Evolutionary conservation across 1,140 invertebrate genomes (phyloP).

Genomic region (Acromyrmex heyeri): DNA sequence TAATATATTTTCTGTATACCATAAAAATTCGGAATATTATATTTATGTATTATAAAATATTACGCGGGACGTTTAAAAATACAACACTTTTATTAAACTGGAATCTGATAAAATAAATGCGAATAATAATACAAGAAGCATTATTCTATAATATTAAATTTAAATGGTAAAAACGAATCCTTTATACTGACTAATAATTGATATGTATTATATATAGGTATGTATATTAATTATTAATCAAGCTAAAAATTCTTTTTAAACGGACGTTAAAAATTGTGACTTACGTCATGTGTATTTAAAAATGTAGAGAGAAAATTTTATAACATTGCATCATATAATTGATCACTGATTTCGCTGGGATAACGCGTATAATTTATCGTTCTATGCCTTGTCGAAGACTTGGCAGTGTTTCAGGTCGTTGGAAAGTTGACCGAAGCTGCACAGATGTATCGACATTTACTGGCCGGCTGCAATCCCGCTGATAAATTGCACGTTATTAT

Average conservation of each 20-base stretch:
- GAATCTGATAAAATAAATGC: conserved; percentile 30
- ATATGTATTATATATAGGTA: neutral
- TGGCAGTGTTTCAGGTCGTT: conserved; percentile 74
- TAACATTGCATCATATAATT: conserved; percentile 53
- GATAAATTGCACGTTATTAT: conserved; percentile 75
- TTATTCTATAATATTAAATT: neutral
- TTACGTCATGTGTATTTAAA: conserved; percentile 12
- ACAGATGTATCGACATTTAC: conserved; percentile 72
- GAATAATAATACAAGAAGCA: neutral
- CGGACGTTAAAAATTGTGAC: neutral
- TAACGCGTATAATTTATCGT: conserved; percentile 70
- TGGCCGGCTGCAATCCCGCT: conserved; percentile 62
- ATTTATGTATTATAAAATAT: conserved; percentile 25
- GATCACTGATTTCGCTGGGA: conserved; percentile 69
- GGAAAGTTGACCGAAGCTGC: conserved; percentile 70
- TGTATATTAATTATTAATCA: conserved; percentile 15
- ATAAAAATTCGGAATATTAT: conserved; percentile 1
- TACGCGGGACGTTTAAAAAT: neutral
- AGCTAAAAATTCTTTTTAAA: conserved; percentile 19
- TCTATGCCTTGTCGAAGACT: conserved; percentile 64
- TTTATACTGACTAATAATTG: neutral
- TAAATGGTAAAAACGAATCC: neutral
- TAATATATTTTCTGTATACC: conserved; percentile 2
- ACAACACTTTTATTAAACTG: neutral
- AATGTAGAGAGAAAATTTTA: conserved; percentile 27